Evolutionary conservation across 2,888 invertebrate species (phyloP), one percentile per base, ranked within the genome.

Genomic region (Acrobasis suavella): DNA sequence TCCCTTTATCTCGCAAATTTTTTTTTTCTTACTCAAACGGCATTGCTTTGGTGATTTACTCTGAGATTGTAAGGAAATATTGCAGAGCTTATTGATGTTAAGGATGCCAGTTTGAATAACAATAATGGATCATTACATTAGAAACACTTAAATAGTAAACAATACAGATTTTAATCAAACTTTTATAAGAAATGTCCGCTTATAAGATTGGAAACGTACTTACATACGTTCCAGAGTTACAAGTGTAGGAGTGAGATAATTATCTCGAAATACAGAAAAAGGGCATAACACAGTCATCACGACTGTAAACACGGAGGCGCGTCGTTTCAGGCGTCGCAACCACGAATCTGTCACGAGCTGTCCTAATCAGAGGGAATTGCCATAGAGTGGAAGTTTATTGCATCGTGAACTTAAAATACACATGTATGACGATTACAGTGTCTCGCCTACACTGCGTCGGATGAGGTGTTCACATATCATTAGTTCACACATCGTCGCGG

Each of bases 391-490:
- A 85, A 85, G 76, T 83, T 85, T 86, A 87, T 86, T 81, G 81
- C 78, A 77, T 78, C 81, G 83, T 83, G 84, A 84, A 87, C 85
- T 85, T 79, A 84, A 90, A 89, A 88, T 89, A 90, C 89, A 86
- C 84, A 81, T 89, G 90, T 90, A 82, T 85, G 85, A 87, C 86
- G 87, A 90, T 90, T 86, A 89, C 82, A 75, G 71, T 82, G 85
- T 83, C 75, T 78, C 82, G 77, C 78, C 80, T 78, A 79, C 83
- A 70, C 77, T 76, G 76, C 75, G 80, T 81, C 78, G 78, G 76
- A 84, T 78, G 83, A 83, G 83, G 82, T 82, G 85, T 76, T 82
- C 82, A 82, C 83, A 82, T 85, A 81, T 81, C 78, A 82, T 86
- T 85, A 82, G 81, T 88, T 87, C 83, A 85, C 89, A 87, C 84